Evolutionary conservation across 2,888 invertebrate species (phyloP).

Genomic region (Drosophila pseudotakahashii): DNA sequence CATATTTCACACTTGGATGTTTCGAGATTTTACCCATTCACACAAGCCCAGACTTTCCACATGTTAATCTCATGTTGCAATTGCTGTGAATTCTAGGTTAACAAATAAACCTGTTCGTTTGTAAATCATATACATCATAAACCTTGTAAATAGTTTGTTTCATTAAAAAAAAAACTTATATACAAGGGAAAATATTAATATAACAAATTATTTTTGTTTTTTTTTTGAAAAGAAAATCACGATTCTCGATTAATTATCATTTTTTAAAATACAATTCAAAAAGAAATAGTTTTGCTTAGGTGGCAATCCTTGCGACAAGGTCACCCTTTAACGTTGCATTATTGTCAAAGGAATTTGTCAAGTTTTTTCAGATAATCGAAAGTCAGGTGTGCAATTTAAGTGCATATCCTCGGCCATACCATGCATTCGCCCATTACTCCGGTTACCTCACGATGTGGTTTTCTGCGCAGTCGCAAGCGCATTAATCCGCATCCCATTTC

Average conservation of each 20-base stretch:
- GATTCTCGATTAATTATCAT: no score
- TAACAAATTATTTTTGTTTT: no score
- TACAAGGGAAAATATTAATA: no score
- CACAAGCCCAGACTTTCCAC: not conserved
- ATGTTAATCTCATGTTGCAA: conserved; percentile 1
- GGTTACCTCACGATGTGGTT: conserved; percentile 18
- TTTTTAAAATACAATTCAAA: no score
- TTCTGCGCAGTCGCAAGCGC: conserved; percentile 37
- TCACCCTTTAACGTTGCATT: not conserved
- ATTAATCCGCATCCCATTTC: conserved; percentile 38
- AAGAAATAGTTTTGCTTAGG: no score
- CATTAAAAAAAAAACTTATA: no score
- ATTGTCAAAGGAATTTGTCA: not conserved
- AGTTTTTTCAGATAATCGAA: not conserved
- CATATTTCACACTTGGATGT: conserved; percentile 14
- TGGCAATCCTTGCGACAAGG: not conserved
- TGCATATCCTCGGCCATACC: no score
- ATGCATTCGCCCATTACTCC: conserved; percentile 41
- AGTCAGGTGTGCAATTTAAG: not conserved
- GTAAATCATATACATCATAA: not conserved
- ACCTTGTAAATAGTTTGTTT: no score
- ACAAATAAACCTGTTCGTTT: conserved; percentile 1
- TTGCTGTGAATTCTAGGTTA: conserved; percentile 7
- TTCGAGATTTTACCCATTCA: conserved; percentile 5
- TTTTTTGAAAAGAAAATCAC: no score